phyloP scores from a whole-genome alignment of 2,113 vertebrate species.

The Tachysurus fulvidraco region DNA sequence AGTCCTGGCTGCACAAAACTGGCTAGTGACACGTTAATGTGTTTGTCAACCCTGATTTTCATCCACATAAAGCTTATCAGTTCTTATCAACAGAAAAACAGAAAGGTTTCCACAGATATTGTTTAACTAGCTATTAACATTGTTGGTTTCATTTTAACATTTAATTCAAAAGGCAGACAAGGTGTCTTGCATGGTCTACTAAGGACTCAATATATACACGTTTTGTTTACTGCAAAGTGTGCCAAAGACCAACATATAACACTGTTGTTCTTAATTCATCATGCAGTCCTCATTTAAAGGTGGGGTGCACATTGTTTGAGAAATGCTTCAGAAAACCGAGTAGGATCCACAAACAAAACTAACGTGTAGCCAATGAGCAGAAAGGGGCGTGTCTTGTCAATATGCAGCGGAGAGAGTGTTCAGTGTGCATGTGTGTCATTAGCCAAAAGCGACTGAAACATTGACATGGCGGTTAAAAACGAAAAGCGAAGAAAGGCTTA shows the following conservation, averaged over 20 bases:
- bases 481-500: no score
- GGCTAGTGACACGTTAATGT: background rate
- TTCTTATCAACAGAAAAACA: background rate
- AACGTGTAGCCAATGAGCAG: no score
- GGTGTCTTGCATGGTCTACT: background rate
- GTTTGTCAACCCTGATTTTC: background rate
- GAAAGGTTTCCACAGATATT: background rate
- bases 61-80: background rate
- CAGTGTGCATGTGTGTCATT: no score
- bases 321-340: no score
- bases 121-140: background rate
- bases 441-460: no score
- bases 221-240: background rate
- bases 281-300: no score
- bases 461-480: no score
- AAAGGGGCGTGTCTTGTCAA: no score
- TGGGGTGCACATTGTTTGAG: no score
- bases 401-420: no score
- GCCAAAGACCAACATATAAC: background rate
- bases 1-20: background rate
- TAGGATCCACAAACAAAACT: no score
- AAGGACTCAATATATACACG: background rate
- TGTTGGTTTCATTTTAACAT: background rate
- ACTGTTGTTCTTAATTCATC: no score
- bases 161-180: background rate